These are phyloP conservation scores for Phocoena phocoena DNA, from an alignment of 2,113 vertebrate genomes.

Conservation along the genomic window DNA sequence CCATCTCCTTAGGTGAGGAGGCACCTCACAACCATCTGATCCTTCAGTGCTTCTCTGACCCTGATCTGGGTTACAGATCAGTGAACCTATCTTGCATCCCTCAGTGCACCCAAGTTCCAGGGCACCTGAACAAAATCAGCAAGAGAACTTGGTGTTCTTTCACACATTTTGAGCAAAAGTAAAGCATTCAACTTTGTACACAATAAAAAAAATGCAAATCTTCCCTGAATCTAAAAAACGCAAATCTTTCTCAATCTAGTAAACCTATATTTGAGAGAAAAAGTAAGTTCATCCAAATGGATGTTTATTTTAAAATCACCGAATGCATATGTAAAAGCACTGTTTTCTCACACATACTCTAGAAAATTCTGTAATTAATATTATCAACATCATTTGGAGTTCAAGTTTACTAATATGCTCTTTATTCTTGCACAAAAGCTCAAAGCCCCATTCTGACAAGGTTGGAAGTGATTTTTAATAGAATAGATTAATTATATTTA, in stretches of 20 bases:
- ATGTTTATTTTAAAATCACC: slow-evolving; percentile 38
- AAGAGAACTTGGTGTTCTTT: background rate
- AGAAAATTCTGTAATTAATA: slow-evolving; percentile 45
- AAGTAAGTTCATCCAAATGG: slow-evolving; percentile 17
- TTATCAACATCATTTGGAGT: background rate
- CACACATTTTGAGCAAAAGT: background rate
- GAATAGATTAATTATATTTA: background rate
- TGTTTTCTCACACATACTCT: background rate
- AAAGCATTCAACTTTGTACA: background rate
- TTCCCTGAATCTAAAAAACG: background rate
- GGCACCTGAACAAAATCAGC: background rate
- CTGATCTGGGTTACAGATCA: background rate
- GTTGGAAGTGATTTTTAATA: background rate
- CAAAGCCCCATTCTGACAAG: background rate
- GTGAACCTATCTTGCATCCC: background rate
- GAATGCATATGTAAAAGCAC: background rate
- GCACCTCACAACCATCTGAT: background rate
- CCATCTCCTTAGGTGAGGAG: background rate
- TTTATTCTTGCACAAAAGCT: background rate
- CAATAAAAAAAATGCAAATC: background rate
- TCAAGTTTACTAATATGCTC: slow-evolving; percentile 9
- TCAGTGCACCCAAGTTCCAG: background rate
- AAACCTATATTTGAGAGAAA: background rate
- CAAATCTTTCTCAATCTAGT: slow-evolving; percentile 16
- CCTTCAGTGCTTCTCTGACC: background rate